Percentiles rank a stretch among this genome's conserved stretches.
Evolutionary conservation across 2,113 vertebrate genomes (phyloP).

Genomic region (Lathamus discolor): DNA sequence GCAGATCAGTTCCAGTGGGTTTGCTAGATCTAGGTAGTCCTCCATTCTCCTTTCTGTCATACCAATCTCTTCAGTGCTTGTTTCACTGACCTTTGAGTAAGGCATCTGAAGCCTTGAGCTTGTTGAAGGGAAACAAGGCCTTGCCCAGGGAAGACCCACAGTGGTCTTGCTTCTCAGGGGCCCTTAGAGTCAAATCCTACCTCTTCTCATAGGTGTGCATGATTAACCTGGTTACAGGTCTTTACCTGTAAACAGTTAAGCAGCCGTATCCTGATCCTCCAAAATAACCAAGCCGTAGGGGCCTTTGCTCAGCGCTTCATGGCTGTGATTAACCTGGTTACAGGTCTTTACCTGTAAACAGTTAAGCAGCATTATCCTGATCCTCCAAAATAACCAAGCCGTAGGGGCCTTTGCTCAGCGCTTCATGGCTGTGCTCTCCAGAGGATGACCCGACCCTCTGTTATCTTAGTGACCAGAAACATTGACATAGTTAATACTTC

Average conservation of each 20-base stretch:
- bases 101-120: not conserved
- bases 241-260: not conserved
- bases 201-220: not conserved
- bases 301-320: not conserved
- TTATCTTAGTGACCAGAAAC: not conserved
- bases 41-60: not conserved
- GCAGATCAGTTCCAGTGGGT: not conserved
- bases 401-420: not conserved
- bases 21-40: conserved; percentile 19
- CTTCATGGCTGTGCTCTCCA: not conserved
- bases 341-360: not conserved
- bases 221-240: not conserved
- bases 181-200: not conserved
- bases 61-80: not conserved
- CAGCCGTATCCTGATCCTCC: not conserved
- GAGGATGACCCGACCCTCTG: not conserved
- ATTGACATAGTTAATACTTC: not conserved
- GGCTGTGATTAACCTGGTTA: not conserved
- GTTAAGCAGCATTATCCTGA: not conserved
- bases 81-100: not conserved
- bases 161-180: not conserved
- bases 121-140: not conserved
- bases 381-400: not conserved
- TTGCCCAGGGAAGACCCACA: not conserved
- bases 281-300: not conserved